These are phyloP conservation scores for Rhagoletis zephyria DNA, from an alignment of 1,140 invertebrate species.

Conservation along the genomic window DNA sequence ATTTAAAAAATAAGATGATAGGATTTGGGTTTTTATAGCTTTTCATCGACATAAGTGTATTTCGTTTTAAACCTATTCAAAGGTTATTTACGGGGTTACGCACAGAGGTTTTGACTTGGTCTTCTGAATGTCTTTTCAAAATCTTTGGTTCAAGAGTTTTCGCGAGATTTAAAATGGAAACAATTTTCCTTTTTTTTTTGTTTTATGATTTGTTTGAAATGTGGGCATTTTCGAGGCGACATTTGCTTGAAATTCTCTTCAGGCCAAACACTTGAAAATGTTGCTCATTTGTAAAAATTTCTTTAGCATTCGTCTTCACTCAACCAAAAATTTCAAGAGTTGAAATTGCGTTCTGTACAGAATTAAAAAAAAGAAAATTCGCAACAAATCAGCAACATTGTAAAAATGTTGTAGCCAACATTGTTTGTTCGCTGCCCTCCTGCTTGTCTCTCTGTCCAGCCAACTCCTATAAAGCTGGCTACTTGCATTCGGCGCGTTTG, in stretches of 20 bases:
- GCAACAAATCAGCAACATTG: conserved; percentile 49
- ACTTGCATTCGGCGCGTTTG: conserved; percentile 1
- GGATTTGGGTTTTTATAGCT: too few relatives aligned
- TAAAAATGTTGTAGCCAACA: conserved; percentile 51
- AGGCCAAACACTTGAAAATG: neutral
- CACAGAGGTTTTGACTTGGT: too few relatives aligned
- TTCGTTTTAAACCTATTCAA: too few relatives aligned
- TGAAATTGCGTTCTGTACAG: neutral
- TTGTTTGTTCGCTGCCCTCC: neutral
- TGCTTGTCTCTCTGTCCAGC: neutral
- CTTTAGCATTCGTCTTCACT: conserved; percentile 33
- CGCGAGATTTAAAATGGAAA: too few relatives aligned
- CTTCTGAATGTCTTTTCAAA: too few relatives aligned
- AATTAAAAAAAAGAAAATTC: conserved; percentile 4
- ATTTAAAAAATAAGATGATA: too few relatives aligned
- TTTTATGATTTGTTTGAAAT: too few relatives aligned
- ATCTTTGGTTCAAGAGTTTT: too few relatives aligned
- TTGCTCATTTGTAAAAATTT: conserved; percentile 45
- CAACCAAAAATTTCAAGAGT: conserved; percentile 45
- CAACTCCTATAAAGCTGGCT: neutral
- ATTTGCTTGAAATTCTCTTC: neutral
- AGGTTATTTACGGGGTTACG: too few relatives aligned
- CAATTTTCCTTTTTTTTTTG: too few relatives aligned
- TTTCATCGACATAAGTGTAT: too few relatives aligned
- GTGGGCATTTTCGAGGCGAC: too few relatives aligned